Conservation (phyloP, 2,113 vertebrate genomes). For the Thermophis baileyi region DNA sequence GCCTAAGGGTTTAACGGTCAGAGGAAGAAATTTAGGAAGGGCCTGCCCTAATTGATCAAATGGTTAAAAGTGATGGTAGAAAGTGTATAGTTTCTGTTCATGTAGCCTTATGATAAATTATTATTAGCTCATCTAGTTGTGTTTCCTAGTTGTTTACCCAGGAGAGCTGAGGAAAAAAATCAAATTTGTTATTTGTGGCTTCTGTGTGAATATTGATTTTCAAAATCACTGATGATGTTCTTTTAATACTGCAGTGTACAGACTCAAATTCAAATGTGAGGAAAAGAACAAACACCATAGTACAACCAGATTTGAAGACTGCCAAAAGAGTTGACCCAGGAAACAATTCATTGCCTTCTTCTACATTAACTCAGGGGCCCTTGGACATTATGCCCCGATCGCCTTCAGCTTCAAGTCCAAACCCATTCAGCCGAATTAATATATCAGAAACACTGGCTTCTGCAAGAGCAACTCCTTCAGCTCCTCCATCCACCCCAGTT, state of each 20-base stretch:
- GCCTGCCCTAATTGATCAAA: background rate
- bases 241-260: conserved; percentile 72
- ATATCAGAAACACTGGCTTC: conserved; percentile 77
- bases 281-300: conserved; percentile 83
- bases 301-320: conserved; percentile 70
- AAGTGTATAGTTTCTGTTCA: background rate
- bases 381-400: conserved; percentile 68
- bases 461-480: conserved; percentile 73
- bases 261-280: conserved; percentile 89
- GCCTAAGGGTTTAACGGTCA: background rate
- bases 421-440: conserved; percentile 82
- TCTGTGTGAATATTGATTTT: conserved; percentile 9
- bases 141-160: background rate
- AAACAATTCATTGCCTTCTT: conserved; percentile 69
- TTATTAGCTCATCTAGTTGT: background rate
- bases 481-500: conserved; percentile 78
- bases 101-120: background rate
- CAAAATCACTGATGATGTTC: conserved; percentile 29
- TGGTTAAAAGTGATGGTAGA: background rate
- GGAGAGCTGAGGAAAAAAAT: background rate
- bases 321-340: conserved; percentile 76
- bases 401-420: conserved; percentile 82
- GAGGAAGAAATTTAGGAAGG: background rate
- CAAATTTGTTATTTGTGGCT: background rate
- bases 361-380: conserved; percentile 68